Conservation (phyloP, 2,113 vertebrate genomes). For the Eulemur rufifrons region DNA sequence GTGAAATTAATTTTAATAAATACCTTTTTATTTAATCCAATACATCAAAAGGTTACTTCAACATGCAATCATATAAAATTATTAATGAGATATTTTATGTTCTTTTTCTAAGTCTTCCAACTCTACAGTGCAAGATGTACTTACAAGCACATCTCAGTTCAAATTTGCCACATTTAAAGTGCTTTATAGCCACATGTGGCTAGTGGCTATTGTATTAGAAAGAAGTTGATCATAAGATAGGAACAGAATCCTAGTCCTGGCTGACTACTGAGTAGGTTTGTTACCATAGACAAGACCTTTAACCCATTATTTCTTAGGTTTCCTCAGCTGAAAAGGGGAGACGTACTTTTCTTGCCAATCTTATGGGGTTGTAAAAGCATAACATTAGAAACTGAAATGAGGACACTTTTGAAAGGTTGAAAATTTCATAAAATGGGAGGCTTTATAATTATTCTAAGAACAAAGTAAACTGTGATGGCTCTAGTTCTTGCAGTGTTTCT, state of each 20-base stretch:
- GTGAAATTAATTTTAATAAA: constrained; percentile 23
- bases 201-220: background rate
- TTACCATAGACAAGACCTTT: constrained; percentile 6
- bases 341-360: background rate
- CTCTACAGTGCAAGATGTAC: background rate
- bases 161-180: background rate
- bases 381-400: constrained; percentile 48
- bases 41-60: background rate
- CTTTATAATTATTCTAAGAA: constrained; percentile 50
- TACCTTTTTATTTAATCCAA: background rate
- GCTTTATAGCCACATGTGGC: background rate
- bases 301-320: background rate
- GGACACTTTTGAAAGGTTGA: constrained; percentile 4
- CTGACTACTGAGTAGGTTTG: background rate
- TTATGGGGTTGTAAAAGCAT: background rate
- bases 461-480: background rate
- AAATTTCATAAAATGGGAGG: background rate
- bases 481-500: background rate
- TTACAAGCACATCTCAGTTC: background rate
- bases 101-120: background rate
- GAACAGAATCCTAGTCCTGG: background rate
- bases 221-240: background rate
- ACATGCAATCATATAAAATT: constrained; percentile 3
- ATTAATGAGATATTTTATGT: background rate
- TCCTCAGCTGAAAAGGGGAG: background rate